A percentile compares a stretch with the other conserved stretches of the same genome.
phyloP scores from a whole-genome alignment of 2,113 vertebrate species.

The Glaucidium brasilianum region DNA sequence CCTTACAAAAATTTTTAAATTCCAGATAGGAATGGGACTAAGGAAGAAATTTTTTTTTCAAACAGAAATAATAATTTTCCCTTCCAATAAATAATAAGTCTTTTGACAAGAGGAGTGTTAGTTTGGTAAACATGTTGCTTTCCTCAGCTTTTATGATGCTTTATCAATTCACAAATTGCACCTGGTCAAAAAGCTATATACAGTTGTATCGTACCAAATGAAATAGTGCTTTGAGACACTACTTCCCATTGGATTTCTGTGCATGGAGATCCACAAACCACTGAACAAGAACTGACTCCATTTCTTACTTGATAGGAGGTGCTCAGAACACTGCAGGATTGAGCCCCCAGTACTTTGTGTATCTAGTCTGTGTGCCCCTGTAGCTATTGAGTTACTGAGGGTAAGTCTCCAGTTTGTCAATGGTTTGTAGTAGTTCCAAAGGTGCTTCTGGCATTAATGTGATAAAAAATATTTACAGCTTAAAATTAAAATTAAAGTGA shows the following conservation, averaged over 20 bases:
- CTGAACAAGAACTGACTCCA: background rate
- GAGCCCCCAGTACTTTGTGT: background rate
- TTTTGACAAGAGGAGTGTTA: background rate
- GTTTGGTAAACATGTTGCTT: background rate
- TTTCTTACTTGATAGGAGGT: background rate
- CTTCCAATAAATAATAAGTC: background rate
- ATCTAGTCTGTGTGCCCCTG: background rate
- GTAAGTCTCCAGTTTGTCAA: background rate
- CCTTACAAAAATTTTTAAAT: background rate
- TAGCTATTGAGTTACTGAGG: background rate
- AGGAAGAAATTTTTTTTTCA: background rate
- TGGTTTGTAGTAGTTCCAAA: background rate
- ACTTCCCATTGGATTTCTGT: background rate
- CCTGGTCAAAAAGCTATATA: background rate
- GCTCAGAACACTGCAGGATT: background rate
- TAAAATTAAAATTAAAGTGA: background rate
- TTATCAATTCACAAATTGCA: background rate
- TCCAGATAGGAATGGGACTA: background rate
- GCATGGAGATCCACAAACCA: rapidly evolving
- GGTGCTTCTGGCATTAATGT: background rate
- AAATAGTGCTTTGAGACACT: background rate
- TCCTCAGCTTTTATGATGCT: background rate
- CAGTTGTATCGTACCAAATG: background rate
- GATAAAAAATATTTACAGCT: background rate
- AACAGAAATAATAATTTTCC: background rate